phyloP scores from a whole-genome alignment of 2,113 vertebrate species.

The Poecile atricapillus region DNA sequence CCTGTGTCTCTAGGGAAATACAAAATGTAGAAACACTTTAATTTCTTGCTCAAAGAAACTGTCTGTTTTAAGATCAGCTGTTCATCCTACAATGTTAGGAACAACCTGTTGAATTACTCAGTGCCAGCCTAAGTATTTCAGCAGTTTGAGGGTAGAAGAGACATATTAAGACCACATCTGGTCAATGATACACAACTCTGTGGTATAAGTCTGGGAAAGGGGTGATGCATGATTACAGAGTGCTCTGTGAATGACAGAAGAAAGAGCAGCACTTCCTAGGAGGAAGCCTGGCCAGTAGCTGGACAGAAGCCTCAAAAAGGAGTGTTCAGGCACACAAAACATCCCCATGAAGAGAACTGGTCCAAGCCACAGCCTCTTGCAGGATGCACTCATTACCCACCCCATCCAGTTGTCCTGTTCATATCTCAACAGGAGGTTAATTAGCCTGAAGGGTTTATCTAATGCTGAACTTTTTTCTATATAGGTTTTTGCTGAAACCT shows the following conservation, averaged over 20 bases:
- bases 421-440: not conserved
- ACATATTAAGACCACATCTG: not conserved
- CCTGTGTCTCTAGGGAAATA: not conserved
- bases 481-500: not conserved
- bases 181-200: not conserved
- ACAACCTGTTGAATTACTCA: not conserved
- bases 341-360: not conserved
- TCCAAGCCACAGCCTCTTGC: not conserved
- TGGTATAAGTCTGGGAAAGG: not conserved
- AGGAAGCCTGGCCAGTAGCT: not conserved
- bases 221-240: not conserved
- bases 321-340: not conserved
- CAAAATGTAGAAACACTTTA: constrained; percentile 35
- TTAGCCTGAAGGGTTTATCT: not conserved
- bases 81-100: not conserved
- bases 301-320: not conserved
- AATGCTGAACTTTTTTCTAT: not conserved
- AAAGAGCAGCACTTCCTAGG: not conserved
- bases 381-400: not conserved
- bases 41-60: constrained; percentile 25
- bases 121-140: not conserved
- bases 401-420: not conserved
- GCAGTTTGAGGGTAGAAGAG: not conserved
- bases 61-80: not conserved
- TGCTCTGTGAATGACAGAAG: not conserved